Percentiles rank a stretch among this genome's conserved stretches.
Conservation (phyloP, 1,140 invertebrate genomes). For the Drosophila tropicalis region DNA sequence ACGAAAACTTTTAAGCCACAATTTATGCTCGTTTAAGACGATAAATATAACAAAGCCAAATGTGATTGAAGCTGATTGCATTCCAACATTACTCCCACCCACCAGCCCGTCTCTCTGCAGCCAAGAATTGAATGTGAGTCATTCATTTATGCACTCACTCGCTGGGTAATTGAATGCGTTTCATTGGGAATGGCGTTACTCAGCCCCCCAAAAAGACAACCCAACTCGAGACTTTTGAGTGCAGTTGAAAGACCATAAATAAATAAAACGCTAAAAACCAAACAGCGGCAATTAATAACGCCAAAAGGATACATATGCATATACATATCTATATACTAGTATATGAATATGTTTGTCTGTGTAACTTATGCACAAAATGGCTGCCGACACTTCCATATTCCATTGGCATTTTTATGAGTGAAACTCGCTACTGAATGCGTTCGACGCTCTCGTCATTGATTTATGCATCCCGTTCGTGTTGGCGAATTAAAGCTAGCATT, state of each 20-base stretch:
- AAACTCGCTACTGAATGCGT: conserved; percentile 24
- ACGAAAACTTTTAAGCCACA: conserved; percentile 78
- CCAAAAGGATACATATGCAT: conserved; percentile 27
- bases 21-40: conserved; percentile 80
- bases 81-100: conserved; percentile 52
- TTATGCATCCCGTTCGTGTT: conserved; percentile 50
- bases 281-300: conserved; percentile 66
- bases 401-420: conserved; percentile 62
- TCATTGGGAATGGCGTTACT: conserved; percentile 62
- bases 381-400: conserved; percentile 41
- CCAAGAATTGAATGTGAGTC: conserved; percentile 44
- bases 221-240: conserved; percentile 27
- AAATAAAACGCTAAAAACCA: conserved; percentile 65
- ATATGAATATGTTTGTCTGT: neutral
- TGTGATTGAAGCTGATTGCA: conserved; percentile 77
- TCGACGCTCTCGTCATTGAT: conserved; percentile 44
- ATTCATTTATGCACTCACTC: conserved; percentile 26
- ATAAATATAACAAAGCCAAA: conserved; percentile 73
- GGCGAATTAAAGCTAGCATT: conserved; percentile 23
- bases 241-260: conserved; percentile 47
- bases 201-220: conserved; percentile 25
- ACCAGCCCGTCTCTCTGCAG: conserved; percentile 2
- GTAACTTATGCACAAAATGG: conserved; percentile 56
- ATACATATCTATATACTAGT: neutral
- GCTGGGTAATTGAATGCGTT: conserved; percentile 72